Evolutionary conservation across 2,113 vertebrate genomes (phyloP).

Genomic region (Tylochromis polylepis): DNA sequence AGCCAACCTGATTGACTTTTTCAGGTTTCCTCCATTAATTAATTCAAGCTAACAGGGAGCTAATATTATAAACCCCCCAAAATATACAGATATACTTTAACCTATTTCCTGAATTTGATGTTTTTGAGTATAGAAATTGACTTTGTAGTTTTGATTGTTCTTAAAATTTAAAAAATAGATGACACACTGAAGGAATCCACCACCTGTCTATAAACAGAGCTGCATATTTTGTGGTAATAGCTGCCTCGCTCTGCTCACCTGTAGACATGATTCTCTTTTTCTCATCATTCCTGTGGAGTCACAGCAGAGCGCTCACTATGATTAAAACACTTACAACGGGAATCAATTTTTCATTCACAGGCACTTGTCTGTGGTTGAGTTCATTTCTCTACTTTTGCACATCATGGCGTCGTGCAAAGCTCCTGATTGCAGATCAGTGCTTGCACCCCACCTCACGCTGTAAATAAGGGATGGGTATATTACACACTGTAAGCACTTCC

Average conservation of each 20-base stretch:
- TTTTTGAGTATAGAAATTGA: neutral
- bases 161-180: neutral
- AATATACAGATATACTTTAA: neutral
- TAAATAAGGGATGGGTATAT: conserved; percentile 49
- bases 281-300: conserved; percentile 10
- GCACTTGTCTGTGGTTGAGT: conserved; percentile 16
- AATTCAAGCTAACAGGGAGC: neutral
- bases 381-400: conserved; percentile 22
- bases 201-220: neutral
- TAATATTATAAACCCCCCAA: neutral
- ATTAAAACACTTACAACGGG: conserved; percentile 38
- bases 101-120: neutral
- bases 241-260: neutral
- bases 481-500: conserved; percentile 59
- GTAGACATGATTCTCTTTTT: neutral
- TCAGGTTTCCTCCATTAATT: neutral
- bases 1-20: neutral
- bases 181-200: neutral
- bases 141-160: neutral
- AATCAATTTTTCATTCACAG: conserved; percentile 45
- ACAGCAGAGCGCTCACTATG: neutral
- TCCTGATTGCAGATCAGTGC: conserved; percentile 53
- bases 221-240: neutral
- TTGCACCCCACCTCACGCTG: neutral
- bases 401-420: conserved; percentile 13